Evolutionary conservation across 2,113 vertebrate genomes (phyloP), one percentile per base, ranked within the genome.

Genomic region (Psilopogon haemacephalus): DNA sequence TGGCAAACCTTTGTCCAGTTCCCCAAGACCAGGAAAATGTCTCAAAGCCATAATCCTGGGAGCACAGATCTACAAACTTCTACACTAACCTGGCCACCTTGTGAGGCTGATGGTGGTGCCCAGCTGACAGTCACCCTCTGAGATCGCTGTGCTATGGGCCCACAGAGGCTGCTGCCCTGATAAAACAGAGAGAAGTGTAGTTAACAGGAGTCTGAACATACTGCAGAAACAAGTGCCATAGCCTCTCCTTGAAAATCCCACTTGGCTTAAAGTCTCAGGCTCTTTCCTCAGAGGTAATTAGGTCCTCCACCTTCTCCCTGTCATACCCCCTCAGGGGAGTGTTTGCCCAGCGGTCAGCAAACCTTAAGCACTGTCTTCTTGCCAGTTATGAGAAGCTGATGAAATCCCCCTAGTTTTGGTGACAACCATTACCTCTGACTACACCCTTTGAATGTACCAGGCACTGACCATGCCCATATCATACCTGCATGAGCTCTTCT

Each of bases 201-300:
- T 68, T 55, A 59, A 3, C 1, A 9, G 15, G 18, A 78, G 44
- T 33, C 55, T 35, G 52, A 71, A 74, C 3, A 3, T 20, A 84
- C 4, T 7, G 1, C 0, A 0, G 62, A 48, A 40, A 35, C 13
- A 11, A 79, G 33, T 85, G 30, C n/a, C 33, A 67, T 4, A 0
- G 46, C 15, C 20, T 9, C 8, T 70, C 52, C 72, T 40, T 76
- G 33, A 32, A 76, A 72, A 89, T 40, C 23, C 20, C 56, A 32
- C 46, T 24, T 27, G 3, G 3, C 12, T 72, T 67, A 46, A 86
- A 70, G 71, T 9, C n/a, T 84, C 42, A 56, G 11, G n/a, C 73
- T 32, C 19, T 92, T 70, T 80, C 21, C 56, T 6, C 21, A 58
- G 21, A 84, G 14, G 26, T 27, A 68, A 63, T 14, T n/a, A 80